These are phyloP conservation scores for Lampropteryx suffumata DNA, from an alignment of 2,888 invertebrate genomes.

Conservation along the genomic window DNA sequence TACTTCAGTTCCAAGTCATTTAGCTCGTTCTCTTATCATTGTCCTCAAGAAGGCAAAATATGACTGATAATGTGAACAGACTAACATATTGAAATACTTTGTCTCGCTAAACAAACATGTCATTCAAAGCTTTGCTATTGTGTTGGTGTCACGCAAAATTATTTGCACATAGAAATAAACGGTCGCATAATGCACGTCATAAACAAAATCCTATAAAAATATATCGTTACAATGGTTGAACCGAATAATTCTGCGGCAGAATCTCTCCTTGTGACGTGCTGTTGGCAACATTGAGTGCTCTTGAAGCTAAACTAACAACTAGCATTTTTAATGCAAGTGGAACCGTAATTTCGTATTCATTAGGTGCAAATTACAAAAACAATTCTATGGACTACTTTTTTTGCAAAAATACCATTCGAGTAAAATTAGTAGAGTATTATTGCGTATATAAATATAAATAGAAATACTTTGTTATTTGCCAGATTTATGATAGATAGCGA, in stretches of 20 bases:
- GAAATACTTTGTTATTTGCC: too few relatives aligned
- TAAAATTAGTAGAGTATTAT: too few relatives aligned
- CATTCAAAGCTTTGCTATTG: constrained; percentile 16
- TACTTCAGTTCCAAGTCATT: too few relatives aligned
- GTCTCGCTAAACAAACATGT: constrained; percentile 27
- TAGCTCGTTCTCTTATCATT: constrained; percentile 12
- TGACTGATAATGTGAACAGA: constrained; percentile 25
- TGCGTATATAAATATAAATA: too few relatives aligned
- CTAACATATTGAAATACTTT: constrained; percentile 20
- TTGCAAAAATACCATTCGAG: too few relatives aligned
- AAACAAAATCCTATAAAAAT: constrained; percentile 53
- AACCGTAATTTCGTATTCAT: background rate
- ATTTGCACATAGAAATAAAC: constrained; percentile 25
- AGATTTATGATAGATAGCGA: too few relatives aligned
- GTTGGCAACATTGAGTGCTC: constrained; percentile 69
- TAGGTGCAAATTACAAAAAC: background rate
- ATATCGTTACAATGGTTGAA: constrained; percentile 44
- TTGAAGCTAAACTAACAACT: constrained; percentile 63
- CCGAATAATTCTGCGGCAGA: constrained; percentile 47
- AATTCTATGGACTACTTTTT: too few relatives aligned
- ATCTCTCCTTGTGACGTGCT: constrained; percentile 68
- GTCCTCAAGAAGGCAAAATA: constrained; percentile 23
- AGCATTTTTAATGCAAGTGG: constrained; percentile 32
- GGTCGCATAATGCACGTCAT: constrained; percentile 30
- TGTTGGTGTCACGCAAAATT: constrained; percentile 25